phyloP scores from a whole-genome alignment of 2,797 vertebrate species.

The Mormyrus hasselquistii region DNA sequence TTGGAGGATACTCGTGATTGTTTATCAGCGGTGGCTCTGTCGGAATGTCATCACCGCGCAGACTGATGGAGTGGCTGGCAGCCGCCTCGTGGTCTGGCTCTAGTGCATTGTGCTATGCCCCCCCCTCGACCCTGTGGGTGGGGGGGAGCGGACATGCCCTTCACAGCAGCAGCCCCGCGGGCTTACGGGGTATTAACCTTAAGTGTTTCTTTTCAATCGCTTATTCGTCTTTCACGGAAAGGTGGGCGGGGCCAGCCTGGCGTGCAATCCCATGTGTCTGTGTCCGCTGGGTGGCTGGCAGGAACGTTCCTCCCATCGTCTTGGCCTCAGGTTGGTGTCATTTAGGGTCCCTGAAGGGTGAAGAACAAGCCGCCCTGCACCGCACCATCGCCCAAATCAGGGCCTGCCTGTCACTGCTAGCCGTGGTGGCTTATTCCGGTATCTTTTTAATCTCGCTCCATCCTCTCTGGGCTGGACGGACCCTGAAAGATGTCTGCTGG shows the following conservation, averaged over 20 bases:
- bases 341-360: neutral
- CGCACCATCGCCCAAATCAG: neutral
- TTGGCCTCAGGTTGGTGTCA: neutral
- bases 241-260: constrained; percentile 17
- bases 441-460: neutral
- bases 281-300: neutral
- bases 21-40: constrained; percentile 46
- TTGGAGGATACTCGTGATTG: constrained; percentile 37
- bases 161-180: neutral
- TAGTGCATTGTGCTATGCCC: constrained; percentile 13
- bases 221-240: constrained; percentile 25
- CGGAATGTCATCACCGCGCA: constrained; percentile 50
- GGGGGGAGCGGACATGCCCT: constrained; percentile 5
- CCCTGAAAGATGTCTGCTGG: neutral
- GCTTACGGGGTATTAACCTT: constrained; percentile 28
- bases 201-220: constrained; percentile 23
- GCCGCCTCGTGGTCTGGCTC: constrained; percentile 4
- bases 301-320: neutral
- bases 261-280: constrained; percentile 20
- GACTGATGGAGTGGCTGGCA: constrained; percentile 44
- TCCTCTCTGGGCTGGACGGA: neutral
- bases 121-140: neutral
- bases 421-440: neutral
- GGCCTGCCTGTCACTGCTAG: neutral
- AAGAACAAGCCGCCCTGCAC: neutral